Evolutionary conservation across 2,113 vertebrate genomes (phyloP), one percentile per base, ranked within the genome.

Genomic region (Cochlearius cochlearius): DNA sequence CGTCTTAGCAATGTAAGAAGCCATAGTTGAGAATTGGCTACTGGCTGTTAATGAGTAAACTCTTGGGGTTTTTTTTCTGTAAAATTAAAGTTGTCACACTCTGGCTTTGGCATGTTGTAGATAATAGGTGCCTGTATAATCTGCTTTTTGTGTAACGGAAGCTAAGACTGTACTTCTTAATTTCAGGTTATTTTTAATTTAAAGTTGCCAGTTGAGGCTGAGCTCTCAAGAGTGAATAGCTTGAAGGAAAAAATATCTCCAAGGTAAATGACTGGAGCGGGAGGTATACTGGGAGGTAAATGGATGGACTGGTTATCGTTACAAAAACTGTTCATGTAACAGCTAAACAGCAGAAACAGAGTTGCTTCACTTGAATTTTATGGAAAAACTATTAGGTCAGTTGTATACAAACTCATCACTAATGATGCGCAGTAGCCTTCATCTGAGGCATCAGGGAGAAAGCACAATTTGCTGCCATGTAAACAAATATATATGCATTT

Each of bases 151-250:
- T 80, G 7, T 66, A 69, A 53, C 55, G 32, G 83, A 90, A 92
- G 5, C 58, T 91, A 60, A 77, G 52, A 39, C 22, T 76, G 26
- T 78, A 38, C 58, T 50, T 84, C 55, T 84, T 97, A 7, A 95
- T 98, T 98, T 41, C 92, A 98, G 98, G 88, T 98, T 94, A 97
- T 98, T 83, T 78, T 19, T 79, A 96, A 97, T 76, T 97, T 98
- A 86, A 98, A 97, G 59, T 79, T 97, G 69, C 95, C 98, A 22
- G 76, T 97, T 84, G 97, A 98, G 62, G 73, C 86, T 94, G 98
- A 98, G 69, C 93, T 98, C 58, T 97, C 91, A 64, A 77, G 92
- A 92, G 88, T 98, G 73, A 95, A 74, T 63, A 83, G 78, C 86
- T 80, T 98, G 88, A 97, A 96, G 85, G 94, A 95, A 90, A 89